A percentile compares a stretch with the other conserved stretches of the same genome.
Conservation (phyloP, 1,140 invertebrate species). For the Triops cancriformis region DNA sequence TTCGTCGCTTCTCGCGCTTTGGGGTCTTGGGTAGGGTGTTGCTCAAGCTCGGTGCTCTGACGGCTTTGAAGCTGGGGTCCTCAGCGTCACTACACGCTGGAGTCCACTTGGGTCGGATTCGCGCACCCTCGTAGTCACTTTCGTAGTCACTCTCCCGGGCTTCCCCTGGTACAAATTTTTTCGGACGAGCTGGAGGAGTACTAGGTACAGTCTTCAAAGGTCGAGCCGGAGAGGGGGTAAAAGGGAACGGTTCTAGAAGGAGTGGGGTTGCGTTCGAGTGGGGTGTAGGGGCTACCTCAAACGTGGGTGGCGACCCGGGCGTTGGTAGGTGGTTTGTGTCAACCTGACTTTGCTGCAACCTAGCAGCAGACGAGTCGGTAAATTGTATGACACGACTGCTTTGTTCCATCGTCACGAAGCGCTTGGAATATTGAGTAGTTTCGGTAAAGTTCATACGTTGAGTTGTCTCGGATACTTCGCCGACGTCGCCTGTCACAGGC, state of each 20-base stretch:
- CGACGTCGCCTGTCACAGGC: background rate
- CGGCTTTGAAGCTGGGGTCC: constrained; percentile 47
- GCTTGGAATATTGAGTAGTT: constrained; percentile 52
- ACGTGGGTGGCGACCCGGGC: background rate
- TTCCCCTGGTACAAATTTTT: constrained; percentile 58
- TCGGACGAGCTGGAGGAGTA: constrained; percentile 48
- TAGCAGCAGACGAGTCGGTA: background rate
- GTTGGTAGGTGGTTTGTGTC: background rate
- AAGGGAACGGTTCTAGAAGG: constrained; percentile 43
- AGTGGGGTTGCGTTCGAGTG: background rate
- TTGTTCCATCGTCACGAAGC: constrained; percentile 42
- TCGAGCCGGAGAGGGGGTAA: constrained; percentile 39
- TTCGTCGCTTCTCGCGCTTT: constrained; percentile 37
- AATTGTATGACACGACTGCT: background rate
- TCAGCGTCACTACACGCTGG: constrained; percentile 47
- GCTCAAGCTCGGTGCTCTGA: constrained; percentile 41
- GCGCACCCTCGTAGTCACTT: constrained; percentile 56
- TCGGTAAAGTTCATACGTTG: constrained; percentile 59
- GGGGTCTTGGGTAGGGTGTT: background rate
- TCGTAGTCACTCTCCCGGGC: constrained; percentile 62
- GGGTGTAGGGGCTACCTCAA: background rate
- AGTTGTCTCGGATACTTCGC: constrained; percentile 44
- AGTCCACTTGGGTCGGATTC: constrained; percentile 53
- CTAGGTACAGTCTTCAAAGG: constrained; percentile 30
- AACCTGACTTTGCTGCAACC: background rate